These are phyloP conservation scores for Galerucella nymphaeae DNA, from an alignment of 2,888 invertebrate genomes.

Conservation along the genomic window DNA sequence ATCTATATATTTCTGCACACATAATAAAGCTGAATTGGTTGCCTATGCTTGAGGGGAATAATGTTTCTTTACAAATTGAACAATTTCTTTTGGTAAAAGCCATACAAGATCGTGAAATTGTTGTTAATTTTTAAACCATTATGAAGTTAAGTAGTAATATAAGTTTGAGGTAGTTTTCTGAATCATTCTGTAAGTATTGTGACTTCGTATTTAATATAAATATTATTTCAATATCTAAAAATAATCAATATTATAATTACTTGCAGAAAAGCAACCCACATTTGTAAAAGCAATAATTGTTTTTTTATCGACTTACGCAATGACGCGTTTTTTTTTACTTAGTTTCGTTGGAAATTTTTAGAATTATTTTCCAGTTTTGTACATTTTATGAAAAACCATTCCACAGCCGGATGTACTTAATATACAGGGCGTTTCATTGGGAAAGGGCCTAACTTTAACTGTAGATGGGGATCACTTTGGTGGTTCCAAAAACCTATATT, in stretches of 20 bases:
- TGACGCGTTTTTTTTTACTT: constrained; percentile 26
- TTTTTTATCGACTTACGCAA: constrained; percentile 38
- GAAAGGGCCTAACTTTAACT: too few species aligned
- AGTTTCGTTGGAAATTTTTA: constrained; percentile 23
- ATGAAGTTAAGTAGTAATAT: too few species aligned
- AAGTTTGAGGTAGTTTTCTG: neutral
- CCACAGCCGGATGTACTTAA: neutral
- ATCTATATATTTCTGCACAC: too few species aligned
- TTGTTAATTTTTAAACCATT: too few species aligned
- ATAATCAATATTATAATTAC: constrained; percentile 41
- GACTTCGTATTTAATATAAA: constrained; percentile 31
- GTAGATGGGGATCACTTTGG: too few species aligned
- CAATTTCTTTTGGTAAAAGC: too few species aligned
- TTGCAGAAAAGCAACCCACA: constrained; percentile 47
- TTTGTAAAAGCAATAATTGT: constrained; percentile 49
- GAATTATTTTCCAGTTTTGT: neutral
- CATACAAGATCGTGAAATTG: too few species aligned
- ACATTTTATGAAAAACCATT: neutral
- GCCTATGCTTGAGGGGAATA: too few species aligned
- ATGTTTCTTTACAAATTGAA: too few species aligned
- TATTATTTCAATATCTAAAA: constrained; percentile 44
- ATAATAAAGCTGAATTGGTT: too few species aligned
- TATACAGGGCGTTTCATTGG: too few species aligned
- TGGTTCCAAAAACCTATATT: too few species aligned
- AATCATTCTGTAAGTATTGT: constrained; percentile 6